Percentiles rank a stretch among this genome's conserved stretches.
Evolutionary conservation across 2,797 vertebrate species (phyloP).

Genomic region (Anolis apletophallus): DNA sequence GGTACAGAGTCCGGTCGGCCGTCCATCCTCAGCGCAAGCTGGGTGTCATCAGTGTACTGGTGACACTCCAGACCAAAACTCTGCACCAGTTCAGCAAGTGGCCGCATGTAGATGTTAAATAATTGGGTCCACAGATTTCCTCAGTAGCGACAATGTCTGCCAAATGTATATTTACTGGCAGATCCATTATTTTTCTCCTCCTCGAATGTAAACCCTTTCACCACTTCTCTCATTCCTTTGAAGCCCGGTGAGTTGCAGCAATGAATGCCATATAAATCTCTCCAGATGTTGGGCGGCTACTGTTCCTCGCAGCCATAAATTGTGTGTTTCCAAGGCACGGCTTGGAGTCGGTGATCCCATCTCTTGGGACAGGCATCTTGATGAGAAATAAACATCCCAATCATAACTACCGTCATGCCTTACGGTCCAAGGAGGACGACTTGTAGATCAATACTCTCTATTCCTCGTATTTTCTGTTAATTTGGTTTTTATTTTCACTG

Average conservation of each 20-base stretch:
- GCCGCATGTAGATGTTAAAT: too few relatives aligned
- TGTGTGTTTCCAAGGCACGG: background rate
- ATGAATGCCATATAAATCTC: background rate
- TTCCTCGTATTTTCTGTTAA: background rate
- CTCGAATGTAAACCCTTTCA: background rate
- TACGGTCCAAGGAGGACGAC: background rate
- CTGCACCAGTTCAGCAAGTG: too few relatives aligned
- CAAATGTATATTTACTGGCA: too few relatives aligned
- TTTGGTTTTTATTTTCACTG: background rate
- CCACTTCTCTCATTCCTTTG: background rate
- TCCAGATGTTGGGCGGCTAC: slow-evolving; percentile 2
- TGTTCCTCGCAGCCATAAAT: background rate
- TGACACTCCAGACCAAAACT: too few relatives aligned
- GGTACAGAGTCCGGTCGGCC: too few relatives aligned
- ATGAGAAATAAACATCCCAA: slow-evolving; percentile 24
- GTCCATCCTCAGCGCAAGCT: too few relatives aligned
- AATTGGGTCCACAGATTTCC: too few relatives aligned
- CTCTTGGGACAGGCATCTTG: slow-evolving; percentile 4
- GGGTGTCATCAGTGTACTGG: too few relatives aligned
- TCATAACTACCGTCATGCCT: background rate
- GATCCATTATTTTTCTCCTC: background rate
- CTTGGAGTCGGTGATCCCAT: background rate
- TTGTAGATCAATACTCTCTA: slow-evolving; percentile 10
- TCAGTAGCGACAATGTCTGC: too few relatives aligned
- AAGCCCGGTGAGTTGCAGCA: background rate